Evolutionary conservation across 1,140 invertebrate genomes (phyloP).

Genomic region (Homarus americanus): DNA sequence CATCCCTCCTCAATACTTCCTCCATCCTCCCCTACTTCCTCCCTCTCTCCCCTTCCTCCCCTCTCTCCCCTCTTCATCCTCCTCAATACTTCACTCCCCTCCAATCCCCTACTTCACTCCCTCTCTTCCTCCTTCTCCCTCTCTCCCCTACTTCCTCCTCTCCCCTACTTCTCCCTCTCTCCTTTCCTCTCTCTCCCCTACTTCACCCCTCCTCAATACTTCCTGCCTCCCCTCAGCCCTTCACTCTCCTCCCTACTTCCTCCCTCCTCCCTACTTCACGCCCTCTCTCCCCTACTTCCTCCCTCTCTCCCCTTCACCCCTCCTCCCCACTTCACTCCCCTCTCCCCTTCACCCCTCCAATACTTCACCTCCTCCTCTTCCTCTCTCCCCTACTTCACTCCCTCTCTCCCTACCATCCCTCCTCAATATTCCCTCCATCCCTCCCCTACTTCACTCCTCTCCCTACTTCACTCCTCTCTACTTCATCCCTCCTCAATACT

Average conservation of each 20-base stretch:
- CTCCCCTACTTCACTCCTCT: not conserved
- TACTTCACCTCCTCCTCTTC: too few species aligned
- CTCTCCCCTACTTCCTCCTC: slow-evolving; percentile 3
- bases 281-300: not conserved
- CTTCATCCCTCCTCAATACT: not conserved
- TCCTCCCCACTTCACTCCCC: not conserved
- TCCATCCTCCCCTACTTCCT: not conserved
- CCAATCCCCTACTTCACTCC: not conserved
- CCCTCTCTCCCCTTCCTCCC: not conserved
- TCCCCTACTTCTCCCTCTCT: slow-evolving; percentile 19
- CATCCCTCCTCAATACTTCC: too few species aligned
- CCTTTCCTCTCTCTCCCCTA: not conserved
- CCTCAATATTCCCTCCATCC: not conserved
- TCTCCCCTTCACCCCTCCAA: too few species aligned
- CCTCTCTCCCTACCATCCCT: not conserved
- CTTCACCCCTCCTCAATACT: not conserved
- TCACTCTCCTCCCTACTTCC: not conserved
- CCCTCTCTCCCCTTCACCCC: not conserved
- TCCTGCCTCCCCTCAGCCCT: not conserved
- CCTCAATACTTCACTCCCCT: not conserved
- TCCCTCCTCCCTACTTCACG: too few species aligned
- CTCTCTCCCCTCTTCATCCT: not conserved
- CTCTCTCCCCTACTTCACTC: not conserved
- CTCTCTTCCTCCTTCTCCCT: not conserved
- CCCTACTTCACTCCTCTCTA: not conserved